These are phyloP conservation scores for Alectura lathami DNA, from an alignment of 2,113 vertebrate genomes.

Conservation along the genomic window DNA sequence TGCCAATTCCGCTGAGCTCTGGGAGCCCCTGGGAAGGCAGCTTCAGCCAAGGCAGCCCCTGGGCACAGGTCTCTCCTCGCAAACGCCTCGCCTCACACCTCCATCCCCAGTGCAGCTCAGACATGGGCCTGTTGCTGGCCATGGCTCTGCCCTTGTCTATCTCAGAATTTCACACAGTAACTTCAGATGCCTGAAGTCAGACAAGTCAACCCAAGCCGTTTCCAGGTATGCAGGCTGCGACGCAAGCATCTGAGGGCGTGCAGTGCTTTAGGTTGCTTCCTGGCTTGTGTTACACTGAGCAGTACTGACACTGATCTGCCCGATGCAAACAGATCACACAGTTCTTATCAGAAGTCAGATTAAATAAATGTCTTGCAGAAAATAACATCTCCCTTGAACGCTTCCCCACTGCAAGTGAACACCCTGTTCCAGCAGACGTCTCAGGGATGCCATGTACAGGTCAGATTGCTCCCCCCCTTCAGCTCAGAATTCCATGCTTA, in stretches of 20 bases:
- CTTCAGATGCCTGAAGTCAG: neutral
- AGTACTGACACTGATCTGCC: neutral
- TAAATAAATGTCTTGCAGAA: slow-evolving; percentile 19
- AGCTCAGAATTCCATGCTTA: neutral
- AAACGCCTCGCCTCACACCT: neutral
- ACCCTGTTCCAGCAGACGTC: neutral
- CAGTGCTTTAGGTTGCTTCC: neutral
- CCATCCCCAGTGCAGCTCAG: neutral
- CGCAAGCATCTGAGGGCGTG: neutral
- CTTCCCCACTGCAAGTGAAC: neutral
- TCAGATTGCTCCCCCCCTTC: neutral
- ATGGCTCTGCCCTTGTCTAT: neutral
- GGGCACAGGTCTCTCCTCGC: neutral
- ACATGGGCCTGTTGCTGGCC: neutral
- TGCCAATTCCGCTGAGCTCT: neutral
- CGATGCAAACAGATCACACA: neutral
- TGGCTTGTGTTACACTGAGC: slow-evolving; percentile 4
- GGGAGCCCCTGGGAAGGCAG: neutral
- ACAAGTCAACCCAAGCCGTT: neutral
- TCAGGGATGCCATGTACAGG: neutral
- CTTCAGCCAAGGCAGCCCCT: neutral
- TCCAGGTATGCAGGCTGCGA: neutral
- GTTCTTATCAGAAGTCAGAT: slow-evolving; percentile 49
- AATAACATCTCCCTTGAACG: slow-evolving; percentile 20
- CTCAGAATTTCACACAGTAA: neutral